These are phyloP conservation scores for Eulemur mongoz DNA, from an alignment of 2,797 vertebrate genomes.

Conservation along the genomic window DNA sequence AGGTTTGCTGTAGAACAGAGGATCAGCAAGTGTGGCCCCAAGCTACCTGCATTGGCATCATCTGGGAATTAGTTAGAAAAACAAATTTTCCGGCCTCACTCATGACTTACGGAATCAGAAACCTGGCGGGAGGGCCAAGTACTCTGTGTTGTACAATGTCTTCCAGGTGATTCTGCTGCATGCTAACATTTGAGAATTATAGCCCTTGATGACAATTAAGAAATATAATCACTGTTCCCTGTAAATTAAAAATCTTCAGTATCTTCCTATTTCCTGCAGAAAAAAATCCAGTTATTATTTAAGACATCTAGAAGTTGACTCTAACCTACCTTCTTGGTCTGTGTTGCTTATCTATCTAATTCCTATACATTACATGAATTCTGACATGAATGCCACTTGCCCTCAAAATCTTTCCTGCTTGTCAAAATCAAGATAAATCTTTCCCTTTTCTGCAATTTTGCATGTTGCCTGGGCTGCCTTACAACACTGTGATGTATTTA, in stretches of 20 bases:
- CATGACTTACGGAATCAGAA: not conserved
- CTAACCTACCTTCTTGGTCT: not conserved
- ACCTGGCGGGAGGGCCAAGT: not conserved
- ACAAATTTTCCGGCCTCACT: not conserved
- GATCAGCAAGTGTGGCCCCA: not conserved
- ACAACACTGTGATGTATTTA: not conserved
- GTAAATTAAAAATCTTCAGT: not conserved
- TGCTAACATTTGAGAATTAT: not conserved
- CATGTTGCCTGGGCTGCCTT: not conserved
- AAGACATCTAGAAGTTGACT: not conserved
- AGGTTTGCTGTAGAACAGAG: not conserved
- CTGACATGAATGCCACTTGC: not conserved
- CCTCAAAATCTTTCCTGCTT: not conserved
- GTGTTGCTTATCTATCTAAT: not conserved
- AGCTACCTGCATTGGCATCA: not conserved
- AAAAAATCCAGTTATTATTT: not conserved
- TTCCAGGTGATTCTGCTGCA: not conserved
- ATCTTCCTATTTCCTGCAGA: not conserved
- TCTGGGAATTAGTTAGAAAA: not conserved
- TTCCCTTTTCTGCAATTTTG: not conserved
- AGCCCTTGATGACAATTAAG: not conserved
- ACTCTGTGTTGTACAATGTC: not conserved
- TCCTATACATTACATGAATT: not conserved
- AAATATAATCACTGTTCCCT: not conserved
- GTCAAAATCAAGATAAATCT: not conserved